These are phyloP conservation scores for Tachycineta bicolor DNA, from an alignment of 2,113 vertebrate genomes.

Conservation along the genomic window DNA sequence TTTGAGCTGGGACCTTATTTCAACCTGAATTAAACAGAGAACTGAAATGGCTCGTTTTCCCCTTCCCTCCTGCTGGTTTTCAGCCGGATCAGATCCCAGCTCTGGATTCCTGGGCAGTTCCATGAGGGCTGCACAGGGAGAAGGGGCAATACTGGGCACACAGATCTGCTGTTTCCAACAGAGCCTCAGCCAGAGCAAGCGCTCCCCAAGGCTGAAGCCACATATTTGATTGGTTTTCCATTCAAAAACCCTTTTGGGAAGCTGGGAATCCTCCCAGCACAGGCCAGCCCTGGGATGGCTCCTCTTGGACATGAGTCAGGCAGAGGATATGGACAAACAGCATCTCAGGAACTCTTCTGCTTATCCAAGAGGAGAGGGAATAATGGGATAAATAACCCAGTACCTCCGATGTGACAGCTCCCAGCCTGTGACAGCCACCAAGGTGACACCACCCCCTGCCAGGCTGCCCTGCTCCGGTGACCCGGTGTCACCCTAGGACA, in stretches of 20 bases:
- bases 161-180: neutral
- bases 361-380: neutral
- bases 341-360: neutral
- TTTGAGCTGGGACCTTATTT: neutral
- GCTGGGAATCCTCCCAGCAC: neutral
- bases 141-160: neutral
- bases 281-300: neutral
- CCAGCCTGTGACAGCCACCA: neutral
- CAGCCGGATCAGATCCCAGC: neutral
- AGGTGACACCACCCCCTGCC: accelerated
- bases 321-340: neutral
- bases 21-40: neutral
- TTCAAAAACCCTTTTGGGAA: neutral
- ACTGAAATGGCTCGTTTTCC: accelerated
- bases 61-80: neutral
- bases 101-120: neutral
- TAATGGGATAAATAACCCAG: neutral
- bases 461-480: neutral
- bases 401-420: neutral
- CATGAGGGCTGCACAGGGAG: neutral
- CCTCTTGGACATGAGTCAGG: neutral
- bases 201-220: neutral
- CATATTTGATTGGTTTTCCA: neutral
- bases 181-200: neutral
- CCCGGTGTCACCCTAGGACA: neutral